phyloP scores from a whole-genome alignment of 53 echinoderm and acorn worm genomes.

The Holothuria scabra region DNA sequence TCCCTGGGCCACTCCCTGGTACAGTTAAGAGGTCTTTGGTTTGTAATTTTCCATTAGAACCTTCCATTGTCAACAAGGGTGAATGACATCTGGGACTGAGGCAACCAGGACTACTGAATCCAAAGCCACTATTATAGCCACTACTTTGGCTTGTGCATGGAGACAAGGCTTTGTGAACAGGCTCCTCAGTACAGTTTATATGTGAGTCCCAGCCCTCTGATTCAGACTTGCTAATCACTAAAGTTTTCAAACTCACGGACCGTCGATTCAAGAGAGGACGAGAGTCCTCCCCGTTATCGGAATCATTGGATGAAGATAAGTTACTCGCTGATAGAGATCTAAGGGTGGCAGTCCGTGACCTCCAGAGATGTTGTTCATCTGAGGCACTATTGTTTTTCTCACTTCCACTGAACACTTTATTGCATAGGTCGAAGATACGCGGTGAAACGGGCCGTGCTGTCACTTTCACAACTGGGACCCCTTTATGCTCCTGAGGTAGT shows the following conservation, averaged over 20 bases:
- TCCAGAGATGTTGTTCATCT: conserved; percentile 9
- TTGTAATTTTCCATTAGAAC: conserved; percentile 51
- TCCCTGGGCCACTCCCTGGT: conserved; percentile 56
- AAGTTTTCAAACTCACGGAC: conserved; percentile 71
- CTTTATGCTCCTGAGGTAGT: conserved; percentile 23
- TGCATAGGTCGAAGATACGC: conserved; percentile 87
- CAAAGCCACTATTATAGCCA: conserved; percentile 93
- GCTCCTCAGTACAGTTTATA: not conserved
- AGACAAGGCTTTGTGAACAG: conserved; percentile 7
- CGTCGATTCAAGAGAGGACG: conserved; percentile 62
- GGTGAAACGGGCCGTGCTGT: conserved; percentile 92
- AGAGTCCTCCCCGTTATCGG: conserved; percentile 48
- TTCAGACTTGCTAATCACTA: conserved; percentile 18
- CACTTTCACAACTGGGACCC: conserved; percentile 52
- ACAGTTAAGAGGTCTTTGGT: conserved; percentile 52
- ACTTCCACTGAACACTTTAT: conserved; percentile 66
- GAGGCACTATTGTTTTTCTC: conserved; percentile 39
- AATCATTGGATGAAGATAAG: conserved; percentile 52
- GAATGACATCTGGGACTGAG: conserved; percentile 90
- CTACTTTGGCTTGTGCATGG: conserved; percentile 84
- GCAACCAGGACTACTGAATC: conserved; percentile 86
- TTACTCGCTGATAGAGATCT: conserved; percentile 77
- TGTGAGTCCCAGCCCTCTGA: conserved; percentile 2
- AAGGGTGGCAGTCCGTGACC: conserved; percentile 47
- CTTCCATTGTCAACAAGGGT: conserved; percentile 51